Conservation (phyloP, 2,113 vertebrate species). For the Dipodomys merriami region DNA sequence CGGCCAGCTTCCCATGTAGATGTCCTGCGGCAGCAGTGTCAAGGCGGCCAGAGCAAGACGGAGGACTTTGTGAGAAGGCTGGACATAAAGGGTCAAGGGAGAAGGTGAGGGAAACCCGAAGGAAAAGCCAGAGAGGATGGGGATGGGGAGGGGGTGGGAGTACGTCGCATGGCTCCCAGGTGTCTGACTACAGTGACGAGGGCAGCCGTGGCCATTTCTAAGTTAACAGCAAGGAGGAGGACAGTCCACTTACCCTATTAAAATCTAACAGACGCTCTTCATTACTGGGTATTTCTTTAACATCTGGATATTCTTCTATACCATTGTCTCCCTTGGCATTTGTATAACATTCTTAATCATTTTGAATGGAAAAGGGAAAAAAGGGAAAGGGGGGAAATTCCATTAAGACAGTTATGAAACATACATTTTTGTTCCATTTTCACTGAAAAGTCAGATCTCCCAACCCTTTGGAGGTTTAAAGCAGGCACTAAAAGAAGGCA, state of each 20-base stretch:
- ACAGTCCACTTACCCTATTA: slow-evolving; percentile 89
- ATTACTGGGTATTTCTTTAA: slow-evolving; percentile 85
- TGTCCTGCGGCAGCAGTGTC: background rate
- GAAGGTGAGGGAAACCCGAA: background rate
- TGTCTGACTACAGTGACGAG: background rate
- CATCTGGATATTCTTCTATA: slow-evolving; percentile 86
- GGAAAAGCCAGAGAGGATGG: background rate
- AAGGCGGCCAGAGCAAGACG: background rate
- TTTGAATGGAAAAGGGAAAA: slow-evolving; percentile 74
- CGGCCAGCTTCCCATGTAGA: background rate
- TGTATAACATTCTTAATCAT: slow-evolving; percentile 86
- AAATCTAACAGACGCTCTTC: slow-evolving; percentile 89
- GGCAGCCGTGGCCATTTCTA: background rate
- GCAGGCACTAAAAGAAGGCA: background rate
- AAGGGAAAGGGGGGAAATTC: slow-evolving; percentile 68
- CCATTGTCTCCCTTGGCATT: slow-evolving; percentile 87
- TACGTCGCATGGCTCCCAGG: background rate
- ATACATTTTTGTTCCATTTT: slow-evolving; percentile 18
- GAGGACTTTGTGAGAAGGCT: background rate
- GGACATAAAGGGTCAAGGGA: rapidly evolving
- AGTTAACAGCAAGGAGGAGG: background rate
- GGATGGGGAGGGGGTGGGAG: background rate
- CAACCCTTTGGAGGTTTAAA: background rate
- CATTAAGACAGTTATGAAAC: slow-evolving; percentile 72
- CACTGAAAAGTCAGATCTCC: slow-evolving; percentile 55